These are phyloP conservation scores for Tokudaia tokunoshimensis DNA, from an alignment of 2,797 vertebrate species.

Conservation along the genomic window DNA sequence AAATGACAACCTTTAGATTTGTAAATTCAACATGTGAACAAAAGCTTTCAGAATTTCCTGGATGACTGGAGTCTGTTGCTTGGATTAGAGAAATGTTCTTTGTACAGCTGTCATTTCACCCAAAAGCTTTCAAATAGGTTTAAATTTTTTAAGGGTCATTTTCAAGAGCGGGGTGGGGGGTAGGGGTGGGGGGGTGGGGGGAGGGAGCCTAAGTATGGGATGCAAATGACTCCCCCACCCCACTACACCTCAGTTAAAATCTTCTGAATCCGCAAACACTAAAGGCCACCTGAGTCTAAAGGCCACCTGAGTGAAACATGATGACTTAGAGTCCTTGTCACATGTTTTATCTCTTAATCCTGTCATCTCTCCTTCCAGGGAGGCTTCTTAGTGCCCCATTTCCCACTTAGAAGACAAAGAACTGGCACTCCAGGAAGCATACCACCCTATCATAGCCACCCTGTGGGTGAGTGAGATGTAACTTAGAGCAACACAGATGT, in stretches of 20 bases:
- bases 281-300: background rate
- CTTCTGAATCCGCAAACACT: background rate
- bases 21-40: background rate
- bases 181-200: fast-evolving
- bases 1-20: background rate
- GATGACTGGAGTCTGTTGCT: background rate
- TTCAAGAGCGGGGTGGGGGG: background rate
- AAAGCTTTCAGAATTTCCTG: conserved; percentile 46
- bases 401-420: conserved; percentile 33
- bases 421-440: background rate
- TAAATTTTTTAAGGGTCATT: background rate
- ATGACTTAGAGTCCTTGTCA: background rate
- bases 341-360: conserved; percentile 48
- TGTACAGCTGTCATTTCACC: background rate
- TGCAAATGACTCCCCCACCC: background rate
- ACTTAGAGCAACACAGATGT: background rate
- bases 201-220: background rate
- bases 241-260: background rate
- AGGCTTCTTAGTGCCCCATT: background rate
- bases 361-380: background rate
- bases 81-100: background rate
- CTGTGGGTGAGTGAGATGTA: background rate
- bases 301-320: background rate
- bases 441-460: background rate
- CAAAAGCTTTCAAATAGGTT: background rate